These are phyloP conservation scores for Rhimphoctona megacephalus DNA, from an alignment of 2,888 invertebrate species.

Conservation along the genomic window DNA sequence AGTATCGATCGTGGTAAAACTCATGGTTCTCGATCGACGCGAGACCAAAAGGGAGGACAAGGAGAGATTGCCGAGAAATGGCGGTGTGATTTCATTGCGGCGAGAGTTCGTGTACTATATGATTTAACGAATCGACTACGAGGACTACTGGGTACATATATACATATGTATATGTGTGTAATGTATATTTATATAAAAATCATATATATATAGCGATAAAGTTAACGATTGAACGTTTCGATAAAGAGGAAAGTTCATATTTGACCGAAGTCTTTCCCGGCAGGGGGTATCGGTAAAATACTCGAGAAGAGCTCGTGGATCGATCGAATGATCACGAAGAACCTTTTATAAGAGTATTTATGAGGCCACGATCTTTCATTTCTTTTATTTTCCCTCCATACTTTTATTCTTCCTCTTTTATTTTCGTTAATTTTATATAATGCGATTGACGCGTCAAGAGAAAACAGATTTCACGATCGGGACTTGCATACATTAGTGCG, in stretches of 20 bases:
- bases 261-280: conserved; percentile 67
- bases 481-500: conserved; percentile 6
- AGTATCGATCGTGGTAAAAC: conserved; percentile 57
- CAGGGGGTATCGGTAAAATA: conserved; percentile 49
- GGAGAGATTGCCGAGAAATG: conserved; percentile 60
- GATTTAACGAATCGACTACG: conserved; percentile 57
- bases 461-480: conserved; percentile 11
- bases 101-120: conserved; percentile 56
- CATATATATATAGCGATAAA: conserved; percentile 28
- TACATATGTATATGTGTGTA: conserved; percentile 19
- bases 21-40: conserved; percentile 46
- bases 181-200: conserved; percentile 20
- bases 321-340: conserved; percentile 70
- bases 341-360: conserved; percentile 68
- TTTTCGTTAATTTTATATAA: conserved; percentile 62
- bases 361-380: conserved; percentile 64
- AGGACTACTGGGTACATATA: conserved; percentile 43
- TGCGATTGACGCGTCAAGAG: conserved; percentile 50
- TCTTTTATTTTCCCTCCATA: conserved; percentile 18
- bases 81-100: conserved; percentile 55
- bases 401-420: conserved; percentile 6
- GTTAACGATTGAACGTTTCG: conserved; percentile 63
- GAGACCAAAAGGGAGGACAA: conserved; percentile 21
- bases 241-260: conserved; percentile 70
- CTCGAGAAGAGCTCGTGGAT: conserved; percentile 54